Percentiles rank a stretch among this genome's conserved stretches.
Evolutionary conservation across 2,113 vertebrate genomes (phyloP).

Genomic region (Leucoraja erinaceus): DNA sequence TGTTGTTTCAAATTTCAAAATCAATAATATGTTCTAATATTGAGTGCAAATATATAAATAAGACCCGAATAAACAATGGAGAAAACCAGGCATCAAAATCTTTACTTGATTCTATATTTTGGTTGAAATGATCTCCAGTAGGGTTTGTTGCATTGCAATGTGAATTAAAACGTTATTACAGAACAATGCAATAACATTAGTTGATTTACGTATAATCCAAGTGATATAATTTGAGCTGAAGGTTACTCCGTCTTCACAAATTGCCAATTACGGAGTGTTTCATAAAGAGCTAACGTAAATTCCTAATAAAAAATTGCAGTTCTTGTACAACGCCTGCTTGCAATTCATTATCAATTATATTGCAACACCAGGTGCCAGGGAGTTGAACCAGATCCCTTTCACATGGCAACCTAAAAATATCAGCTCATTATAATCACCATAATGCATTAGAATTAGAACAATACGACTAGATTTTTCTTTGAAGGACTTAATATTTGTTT

Average conservation of each 20-base stretch:
- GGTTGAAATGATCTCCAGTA: not conserved
- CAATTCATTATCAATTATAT: slow-evolving; percentile 68
- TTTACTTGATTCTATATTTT: not conserved
- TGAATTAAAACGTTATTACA: not conserved
- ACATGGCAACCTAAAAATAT: slow-evolving; percentile 81
- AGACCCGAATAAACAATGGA: not conserved
- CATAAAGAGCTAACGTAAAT: slow-evolving; percentile 30
- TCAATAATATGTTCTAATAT: not conserved
- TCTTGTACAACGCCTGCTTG: slow-evolving; percentile 44
- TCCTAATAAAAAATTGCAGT: slow-evolving; percentile 48
- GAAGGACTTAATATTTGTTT: not conserved
- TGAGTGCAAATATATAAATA: not conserved
- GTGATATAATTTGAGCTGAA: slow-evolving; percentile 1
- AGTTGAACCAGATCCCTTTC: slow-evolving; percentile 71
- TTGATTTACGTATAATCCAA: not conserved
- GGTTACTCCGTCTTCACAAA: slow-evolving; percentile 14
- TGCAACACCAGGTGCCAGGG: slow-evolving; percentile 59
- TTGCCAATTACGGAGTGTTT: not conserved
- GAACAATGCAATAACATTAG: slow-evolving; percentile 16
- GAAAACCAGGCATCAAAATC: not conserved
- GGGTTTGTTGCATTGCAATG: not conserved
- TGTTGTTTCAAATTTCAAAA: not conserved
- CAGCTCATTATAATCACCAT: slow-evolving; percentile 75
- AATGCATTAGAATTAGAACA: slow-evolving; percentile 62
- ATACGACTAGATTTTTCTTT: not conserved